Evolutionary conservation across 2,888 invertebrate species (phyloP).

Genomic region (Orthonychiurus folsomi): DNA sequence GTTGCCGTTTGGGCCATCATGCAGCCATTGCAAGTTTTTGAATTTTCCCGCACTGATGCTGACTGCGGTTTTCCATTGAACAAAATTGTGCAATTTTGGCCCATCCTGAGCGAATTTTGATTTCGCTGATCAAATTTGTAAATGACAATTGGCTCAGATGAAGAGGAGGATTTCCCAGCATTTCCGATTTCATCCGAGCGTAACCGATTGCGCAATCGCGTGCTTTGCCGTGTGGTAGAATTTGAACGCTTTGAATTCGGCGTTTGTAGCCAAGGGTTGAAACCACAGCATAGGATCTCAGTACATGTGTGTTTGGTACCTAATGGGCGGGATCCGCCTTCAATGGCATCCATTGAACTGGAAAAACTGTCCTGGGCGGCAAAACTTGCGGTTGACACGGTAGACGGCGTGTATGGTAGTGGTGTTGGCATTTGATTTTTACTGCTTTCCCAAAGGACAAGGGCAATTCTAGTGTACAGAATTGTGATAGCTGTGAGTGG

Average conservation of each 20-base stretch:
- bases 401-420: slow-evolving; percentile 19
- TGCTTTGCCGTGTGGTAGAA: too few relatives aligned
- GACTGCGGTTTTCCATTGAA: too few relatives aligned
- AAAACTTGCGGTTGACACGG: slow-evolving; percentile 25
- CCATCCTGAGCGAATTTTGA: neutral
- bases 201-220: too few relatives aligned
- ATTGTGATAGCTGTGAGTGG: slow-evolving; percentile 68
- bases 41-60: too few relatives aligned
- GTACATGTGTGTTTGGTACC: slow-evolving; percentile 7
- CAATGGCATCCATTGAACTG: slow-evolving; percentile 17
- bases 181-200: neutral
- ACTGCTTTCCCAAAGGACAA: slow-evolving; percentile 63
- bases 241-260: too few relatives aligned
- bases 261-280: neutral
- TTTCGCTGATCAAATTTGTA: slow-evolving; percentile 35
- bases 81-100: neutral
- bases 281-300: slow-evolving; percentile 3
- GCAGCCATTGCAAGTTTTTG: too few relatives aligned
- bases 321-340: neutral
- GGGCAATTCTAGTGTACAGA: slow-evolving; percentile 73
- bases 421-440: slow-evolving; percentile 24
- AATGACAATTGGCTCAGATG: slow-evolving; percentile 29
- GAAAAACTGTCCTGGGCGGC: neutral
- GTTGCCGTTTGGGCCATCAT: too few relatives aligned
- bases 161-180: too few relatives aligned